Conservation (phyloP, 64 coral and sea anemone genomes). For the Pachyseris speciosa region DNA sequence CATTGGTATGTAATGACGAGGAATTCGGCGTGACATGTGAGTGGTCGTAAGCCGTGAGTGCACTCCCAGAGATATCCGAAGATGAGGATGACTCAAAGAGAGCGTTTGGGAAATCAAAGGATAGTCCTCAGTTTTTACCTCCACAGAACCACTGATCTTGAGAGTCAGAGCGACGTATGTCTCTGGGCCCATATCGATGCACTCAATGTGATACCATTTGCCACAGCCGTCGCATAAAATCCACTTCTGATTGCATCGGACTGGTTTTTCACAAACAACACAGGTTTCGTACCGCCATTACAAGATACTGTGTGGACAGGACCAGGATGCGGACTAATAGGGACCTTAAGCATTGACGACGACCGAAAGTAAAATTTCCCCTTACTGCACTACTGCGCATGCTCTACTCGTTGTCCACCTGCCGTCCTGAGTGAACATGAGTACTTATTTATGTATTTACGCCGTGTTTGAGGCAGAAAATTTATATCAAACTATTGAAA, state of each 20-base stretch:
- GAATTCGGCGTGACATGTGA: neutral
- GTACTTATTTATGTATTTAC: no score
- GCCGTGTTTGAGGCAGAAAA: no score
- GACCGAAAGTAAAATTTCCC: no score
- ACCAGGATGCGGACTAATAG: neutral
- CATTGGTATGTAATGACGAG: no score
- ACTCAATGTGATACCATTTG: neutral
- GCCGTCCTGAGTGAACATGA: no score
- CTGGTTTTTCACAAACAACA: neutral
- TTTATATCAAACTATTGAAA: no score
- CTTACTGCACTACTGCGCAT: no score
- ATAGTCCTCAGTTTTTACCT: neutral
- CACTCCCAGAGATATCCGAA: neutral
- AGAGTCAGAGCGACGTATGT: neutral
- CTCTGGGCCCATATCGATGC: neutral
- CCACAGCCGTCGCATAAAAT: neutral
- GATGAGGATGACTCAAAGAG: neutral
- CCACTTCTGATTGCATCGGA: constrained; percentile 1
- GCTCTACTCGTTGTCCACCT: no score
- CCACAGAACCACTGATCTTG: neutral
- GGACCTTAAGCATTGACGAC: no score
- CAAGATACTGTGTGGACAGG: neutral
- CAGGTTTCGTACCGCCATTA: neutral
- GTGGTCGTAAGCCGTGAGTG: neutral
- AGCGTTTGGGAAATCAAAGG: neutral